These are phyloP conservation scores for Ceraclea dissimilis DNA, from an alignment of 2,888 invertebrate genomes.

Conservation along the genomic window DNA sequence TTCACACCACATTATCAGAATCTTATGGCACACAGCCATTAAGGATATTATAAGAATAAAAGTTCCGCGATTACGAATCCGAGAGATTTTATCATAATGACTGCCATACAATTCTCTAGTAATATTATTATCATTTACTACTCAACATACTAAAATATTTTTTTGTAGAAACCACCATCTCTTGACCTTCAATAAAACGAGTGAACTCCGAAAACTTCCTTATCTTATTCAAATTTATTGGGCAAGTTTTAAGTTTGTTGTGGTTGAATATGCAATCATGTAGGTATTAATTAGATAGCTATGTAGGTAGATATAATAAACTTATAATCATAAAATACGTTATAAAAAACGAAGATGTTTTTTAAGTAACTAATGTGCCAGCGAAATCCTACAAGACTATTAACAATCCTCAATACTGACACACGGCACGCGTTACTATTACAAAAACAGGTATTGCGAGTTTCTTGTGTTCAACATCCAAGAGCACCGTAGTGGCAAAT, in stretches of 20 bases:
- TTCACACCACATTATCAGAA: too few relatives aligned
- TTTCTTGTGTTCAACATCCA: background rate
- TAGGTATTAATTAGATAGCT: background rate
- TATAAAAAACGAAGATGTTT: background rate
- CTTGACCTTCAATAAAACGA: background rate
- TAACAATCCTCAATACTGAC: constrained; percentile 21
- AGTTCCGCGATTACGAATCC: too few relatives aligned
- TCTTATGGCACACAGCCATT: too few relatives aligned
- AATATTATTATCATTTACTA: too few relatives aligned
- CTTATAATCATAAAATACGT: background rate
- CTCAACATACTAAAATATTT: too few relatives aligned
- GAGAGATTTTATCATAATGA: too few relatives aligned
- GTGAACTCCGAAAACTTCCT: background rate
- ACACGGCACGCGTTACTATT: constrained; percentile 21
- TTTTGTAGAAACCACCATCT: too few relatives aligned
- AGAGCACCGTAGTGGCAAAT: background rate
- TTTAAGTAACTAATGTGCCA: background rate
- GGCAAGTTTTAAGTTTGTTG: background rate
- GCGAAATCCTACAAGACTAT: constrained; percentile 18
- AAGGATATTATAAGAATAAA: too few relatives aligned
- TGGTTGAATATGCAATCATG: background rate
- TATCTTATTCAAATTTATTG: background rate
- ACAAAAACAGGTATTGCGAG: constrained; percentile 14
- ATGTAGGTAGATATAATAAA: background rate
- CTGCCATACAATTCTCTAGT: too few relatives aligned